A percentile compares a stretch with the other conserved stretches of the same genome.
These are phyloP conservation scores for Parnassius mnemosyne DNA, from an alignment of 2,888 invertebrate genomes.

Conservation along the genomic window DNA sequence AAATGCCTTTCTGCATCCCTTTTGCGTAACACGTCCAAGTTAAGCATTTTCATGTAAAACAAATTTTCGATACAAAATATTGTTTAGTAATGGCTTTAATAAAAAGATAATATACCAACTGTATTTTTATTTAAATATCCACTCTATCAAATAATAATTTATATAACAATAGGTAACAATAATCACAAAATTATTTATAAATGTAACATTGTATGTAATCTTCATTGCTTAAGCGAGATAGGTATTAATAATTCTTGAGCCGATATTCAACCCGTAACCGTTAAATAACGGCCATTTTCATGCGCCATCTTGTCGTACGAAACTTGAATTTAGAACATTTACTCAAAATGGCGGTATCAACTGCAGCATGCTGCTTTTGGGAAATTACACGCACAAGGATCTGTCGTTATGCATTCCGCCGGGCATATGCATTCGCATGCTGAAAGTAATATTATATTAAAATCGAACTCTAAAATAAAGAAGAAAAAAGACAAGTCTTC, in stretches of 20 bases:
- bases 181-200: not conserved
- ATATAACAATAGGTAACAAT: not conserved
- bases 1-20: too few species aligned
- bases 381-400: constrained; percentile 68
- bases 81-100: constrained; percentile 25
- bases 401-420: constrained; percentile 63
- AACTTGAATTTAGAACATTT: constrained; percentile 49
- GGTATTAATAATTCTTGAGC: not conserved
- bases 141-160: not conserved
- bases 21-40: not conserved
- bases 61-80: constrained; percentile 9
- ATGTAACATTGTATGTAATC: not conserved
- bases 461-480: too few species aligned
- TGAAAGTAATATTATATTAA: constrained; percentile 35
- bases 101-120: constrained; percentile 12
- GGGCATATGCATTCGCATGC: constrained; percentile 68
- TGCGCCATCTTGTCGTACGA: constrained; percentile 34
- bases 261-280: not conserved
- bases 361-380: constrained; percentile 64
- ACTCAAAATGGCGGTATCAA: constrained; percentile 39
- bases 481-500: too few species aligned
- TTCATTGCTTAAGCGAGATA: not conserved
- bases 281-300: not conserved
- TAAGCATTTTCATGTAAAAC: constrained; percentile 6
- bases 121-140: constrained; percentile 18